Evolutionary conservation across 2,888 invertebrate species (phyloP).

Genomic region (Halictus quadricinctus): DNA sequence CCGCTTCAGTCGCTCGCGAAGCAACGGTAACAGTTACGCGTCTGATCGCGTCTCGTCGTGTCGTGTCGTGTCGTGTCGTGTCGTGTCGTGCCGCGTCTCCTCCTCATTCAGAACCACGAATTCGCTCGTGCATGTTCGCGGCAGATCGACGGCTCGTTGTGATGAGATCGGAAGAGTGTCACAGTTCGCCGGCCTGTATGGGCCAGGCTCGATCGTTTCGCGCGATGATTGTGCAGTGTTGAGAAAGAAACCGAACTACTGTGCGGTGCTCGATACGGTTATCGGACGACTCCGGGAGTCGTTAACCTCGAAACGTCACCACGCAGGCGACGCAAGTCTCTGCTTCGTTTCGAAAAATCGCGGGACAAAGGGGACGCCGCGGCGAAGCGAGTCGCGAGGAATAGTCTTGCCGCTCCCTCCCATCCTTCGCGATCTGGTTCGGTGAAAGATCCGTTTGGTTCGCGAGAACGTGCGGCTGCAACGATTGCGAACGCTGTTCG

Average conservation of each 20-base stretch:
- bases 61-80: too few species aligned
- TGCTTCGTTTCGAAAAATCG: background rate
- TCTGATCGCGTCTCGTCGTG: background rate
- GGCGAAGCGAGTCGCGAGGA: background rate
- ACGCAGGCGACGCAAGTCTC: background rate
- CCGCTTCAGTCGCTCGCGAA: slow-evolving; percentile 8
- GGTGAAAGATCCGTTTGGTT: background rate
- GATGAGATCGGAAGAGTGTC: slow-evolving; percentile 40
- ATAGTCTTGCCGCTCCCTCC: background rate
- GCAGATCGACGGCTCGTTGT: background rate
- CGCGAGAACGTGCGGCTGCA: background rate
- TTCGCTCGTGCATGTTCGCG: background rate
- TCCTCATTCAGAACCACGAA: background rate
- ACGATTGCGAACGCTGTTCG: background rate
- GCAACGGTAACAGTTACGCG: slow-evolving; percentile 7
- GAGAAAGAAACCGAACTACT: background rate
- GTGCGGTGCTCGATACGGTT: background rate
- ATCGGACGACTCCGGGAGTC: slow-evolving; percentile 26
- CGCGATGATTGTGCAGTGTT: background rate
- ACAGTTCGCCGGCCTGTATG: slow-evolving; percentile 23
- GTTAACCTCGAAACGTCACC: slow-evolving; percentile 39
- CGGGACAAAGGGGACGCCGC: background rate
- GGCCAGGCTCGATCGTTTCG: slow-evolving; percentile 39
- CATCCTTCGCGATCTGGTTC: background rate
- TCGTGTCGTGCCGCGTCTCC: background rate